These are phyloP conservation scores for Iguana delicatissima DNA, from an alignment of 2,797 vertebrate genomes.

Conservation along the genomic window DNA sequence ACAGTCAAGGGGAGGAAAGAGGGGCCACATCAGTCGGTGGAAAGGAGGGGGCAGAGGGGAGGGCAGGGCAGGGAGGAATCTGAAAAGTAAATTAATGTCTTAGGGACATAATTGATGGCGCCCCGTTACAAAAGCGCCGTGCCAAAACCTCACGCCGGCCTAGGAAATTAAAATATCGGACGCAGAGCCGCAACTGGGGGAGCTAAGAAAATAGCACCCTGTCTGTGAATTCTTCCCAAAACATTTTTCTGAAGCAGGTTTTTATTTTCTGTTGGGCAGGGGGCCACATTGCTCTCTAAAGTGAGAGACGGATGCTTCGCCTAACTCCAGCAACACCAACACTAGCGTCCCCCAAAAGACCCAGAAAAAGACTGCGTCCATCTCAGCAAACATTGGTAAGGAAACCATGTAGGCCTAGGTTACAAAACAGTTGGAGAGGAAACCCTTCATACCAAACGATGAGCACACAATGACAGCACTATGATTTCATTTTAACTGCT, in stretches of 20 bases:
- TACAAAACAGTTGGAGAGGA: too few species aligned
- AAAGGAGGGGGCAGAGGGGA: conserved; percentile 48
- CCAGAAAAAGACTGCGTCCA: not conserved
- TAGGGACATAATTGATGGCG: conserved; percentile 82
- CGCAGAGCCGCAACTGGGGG: conserved; percentile 42
- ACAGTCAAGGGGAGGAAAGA: conserved; percentile 81
- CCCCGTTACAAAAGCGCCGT: conserved; percentile 62
- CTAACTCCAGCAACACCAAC: not conserved
- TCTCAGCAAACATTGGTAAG: too few species aligned
- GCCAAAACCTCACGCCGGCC: conserved; percentile 50
- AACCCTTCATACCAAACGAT: too few species aligned
- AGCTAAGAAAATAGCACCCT: conserved; percentile 56
- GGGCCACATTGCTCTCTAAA: conserved; percentile 48
- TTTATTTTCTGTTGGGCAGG: conserved; percentile 40
- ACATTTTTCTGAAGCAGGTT: conserved; percentile 49
- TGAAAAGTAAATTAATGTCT: conserved; percentile 85
- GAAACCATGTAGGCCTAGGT: not conserved
- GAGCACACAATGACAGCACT: too few species aligned
- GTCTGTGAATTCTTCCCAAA: conserved; percentile 57
- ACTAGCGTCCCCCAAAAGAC: not conserved
- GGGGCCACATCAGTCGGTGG: conserved; percentile 56
- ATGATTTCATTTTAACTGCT: too few species aligned
- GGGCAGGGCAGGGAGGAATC: conserved; percentile 65
- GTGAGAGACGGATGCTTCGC: not conserved
- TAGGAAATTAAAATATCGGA: conserved; percentile 74